Percentiles rank a stretch among this genome's conserved stretches.
phyloP scores from a whole-genome alignment of 2,797 vertebrate species.

The Cyprinodon diabolis region DNA sequence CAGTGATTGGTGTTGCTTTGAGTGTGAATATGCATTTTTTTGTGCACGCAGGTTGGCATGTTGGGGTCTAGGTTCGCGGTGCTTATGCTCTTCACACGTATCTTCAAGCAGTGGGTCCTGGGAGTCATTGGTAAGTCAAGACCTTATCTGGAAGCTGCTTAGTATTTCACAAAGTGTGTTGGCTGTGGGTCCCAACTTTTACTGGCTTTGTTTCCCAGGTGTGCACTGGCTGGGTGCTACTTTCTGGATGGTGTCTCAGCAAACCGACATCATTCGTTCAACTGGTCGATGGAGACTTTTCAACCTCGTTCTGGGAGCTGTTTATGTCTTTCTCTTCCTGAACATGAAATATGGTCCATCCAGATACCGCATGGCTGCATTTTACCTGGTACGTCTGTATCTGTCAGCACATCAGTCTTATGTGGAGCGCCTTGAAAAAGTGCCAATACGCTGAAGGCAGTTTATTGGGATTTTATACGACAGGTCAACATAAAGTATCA shows the following conservation, averaged over 20 bases:
- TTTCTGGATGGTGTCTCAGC: slow-evolving; percentile 91
- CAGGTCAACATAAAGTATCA: not conserved
- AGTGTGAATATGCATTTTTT: slow-evolving; percentile 3
- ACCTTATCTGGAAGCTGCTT: not conserved
- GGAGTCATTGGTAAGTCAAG: slow-evolving; percentile 82
- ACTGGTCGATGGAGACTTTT: slow-evolving; percentile 85
- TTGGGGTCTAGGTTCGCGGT: slow-evolving; percentile 83
- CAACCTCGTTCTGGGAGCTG: slow-evolving; percentile 83
- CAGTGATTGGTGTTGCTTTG: not conserved
- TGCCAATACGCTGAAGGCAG: not conserved
- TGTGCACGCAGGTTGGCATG: slow-evolving; percentile 78
- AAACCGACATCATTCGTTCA: slow-evolving; percentile 83
- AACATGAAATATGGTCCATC: slow-evolving; percentile 85
- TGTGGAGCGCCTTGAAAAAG: not conserved
- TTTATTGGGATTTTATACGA: not conserved
- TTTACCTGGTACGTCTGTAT: slow-evolving; percentile 84
- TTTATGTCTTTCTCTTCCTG: slow-evolving; percentile 87
- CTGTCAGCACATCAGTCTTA: not conserved
- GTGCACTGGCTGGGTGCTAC: slow-evolving; percentile 88
- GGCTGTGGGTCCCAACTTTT: no score
- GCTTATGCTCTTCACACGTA: slow-evolving; percentile 84
- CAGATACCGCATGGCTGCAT: slow-evolving; percentile 80
- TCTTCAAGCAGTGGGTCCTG: slow-evolving; percentile 84
- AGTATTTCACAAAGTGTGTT: not conserved
- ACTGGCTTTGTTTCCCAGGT: slow-evolving; percentile 64